Base-by-base conservation (phyloP, 2,113 vertebrate genomes). In the Clarias macrocephalus region DNA sequence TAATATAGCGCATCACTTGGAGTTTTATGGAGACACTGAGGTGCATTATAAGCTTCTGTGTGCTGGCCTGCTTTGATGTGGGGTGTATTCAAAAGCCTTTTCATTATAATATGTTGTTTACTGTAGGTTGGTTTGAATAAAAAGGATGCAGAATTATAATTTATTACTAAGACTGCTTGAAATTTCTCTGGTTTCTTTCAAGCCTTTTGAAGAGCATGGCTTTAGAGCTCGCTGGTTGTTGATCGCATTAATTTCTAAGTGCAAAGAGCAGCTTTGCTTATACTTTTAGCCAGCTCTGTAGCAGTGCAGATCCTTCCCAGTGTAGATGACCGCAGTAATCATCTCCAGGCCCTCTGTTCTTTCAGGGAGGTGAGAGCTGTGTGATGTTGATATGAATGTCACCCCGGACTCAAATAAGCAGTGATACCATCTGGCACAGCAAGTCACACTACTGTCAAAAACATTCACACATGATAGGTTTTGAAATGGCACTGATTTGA, bases 311-410 rank as follows among this genome's bases (percentile, higher is more conserved):
- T 62, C 57, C 52, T 9, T 65, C 13, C 30, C 37, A 28, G 37
- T 48, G 37, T 30, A 59, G 9, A 62, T 59, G 59, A 19, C 21
- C 42, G n/a, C 16, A 77, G 48, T 77, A 77, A 59, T 28, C 72
- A 60, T 19, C 19, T 18, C 18, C 72, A 63, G 59, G 3, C 73
- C 83, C 18, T 28, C 68, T 70, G n/a, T n/a, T 85, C 73, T 75
- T 33, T 77, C 23, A 56, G 60, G 19, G 52, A 66, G 70, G 68
- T 76, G 70, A 77, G 86, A 66, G 59, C 60, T 56, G 86, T 56
- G 81, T n/a, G 30, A 76, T 83, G 81, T 56, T 83, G 86, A 83
- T 87, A 87, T 77, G 48, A 83, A 87, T 62, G 86, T 83, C 56
- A 82, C 19, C 73, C 59, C 28, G 56, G n/a, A 70, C 86, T 76